These are phyloP conservation scores for Himalopsyche phryganea DNA, from an alignment of 1,140 invertebrate species.

Conservation along the genomic window DNA sequence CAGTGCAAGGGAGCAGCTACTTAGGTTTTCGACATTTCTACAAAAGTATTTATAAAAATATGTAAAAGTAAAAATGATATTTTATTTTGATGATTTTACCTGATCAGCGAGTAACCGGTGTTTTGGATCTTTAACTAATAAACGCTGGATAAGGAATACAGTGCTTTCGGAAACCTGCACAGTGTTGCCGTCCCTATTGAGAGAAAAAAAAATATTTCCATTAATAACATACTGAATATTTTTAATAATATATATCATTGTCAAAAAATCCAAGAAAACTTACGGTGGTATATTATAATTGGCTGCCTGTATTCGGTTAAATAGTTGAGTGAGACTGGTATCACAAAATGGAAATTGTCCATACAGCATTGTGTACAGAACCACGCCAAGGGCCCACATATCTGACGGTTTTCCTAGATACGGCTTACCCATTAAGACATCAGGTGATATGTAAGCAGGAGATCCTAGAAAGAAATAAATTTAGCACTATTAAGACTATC, in stretches of 20 bases:
- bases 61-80: no score
- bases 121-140: slow-evolving; percentile 51
- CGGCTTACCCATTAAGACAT: slow-evolving; percentile 73
- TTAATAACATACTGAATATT: no score
- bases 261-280: slow-evolving; percentile 35
- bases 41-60: no score
- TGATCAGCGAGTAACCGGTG: slow-evolving; percentile 49
- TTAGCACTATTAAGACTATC: neutral
- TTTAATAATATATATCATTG: no score
- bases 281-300: slow-evolving; percentile 53
- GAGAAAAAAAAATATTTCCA: neutral
- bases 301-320: slow-evolving; percentile 66
- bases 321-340: slow-evolving; percentile 71
- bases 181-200: slow-evolving; percentile 47
- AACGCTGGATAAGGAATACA: slow-evolving; percentile 49
- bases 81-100: slow-evolving; percentile 34
- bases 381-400: slow-evolving; percentile 83
- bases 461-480: slow-evolving; percentile 53
- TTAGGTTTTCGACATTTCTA: no score
- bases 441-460: slow-evolving; percentile 82
- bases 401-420: slow-evolving; percentile 78
- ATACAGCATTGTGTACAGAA: slow-evolving; percentile 81
- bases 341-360: slow-evolving; percentile 88
- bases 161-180: slow-evolving; percentile 48
- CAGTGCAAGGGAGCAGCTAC: no score